Evolutionary conservation across 2,888 invertebrate species (phyloP).

Genomic region (Pachycephus smyrnensis): DNA sequence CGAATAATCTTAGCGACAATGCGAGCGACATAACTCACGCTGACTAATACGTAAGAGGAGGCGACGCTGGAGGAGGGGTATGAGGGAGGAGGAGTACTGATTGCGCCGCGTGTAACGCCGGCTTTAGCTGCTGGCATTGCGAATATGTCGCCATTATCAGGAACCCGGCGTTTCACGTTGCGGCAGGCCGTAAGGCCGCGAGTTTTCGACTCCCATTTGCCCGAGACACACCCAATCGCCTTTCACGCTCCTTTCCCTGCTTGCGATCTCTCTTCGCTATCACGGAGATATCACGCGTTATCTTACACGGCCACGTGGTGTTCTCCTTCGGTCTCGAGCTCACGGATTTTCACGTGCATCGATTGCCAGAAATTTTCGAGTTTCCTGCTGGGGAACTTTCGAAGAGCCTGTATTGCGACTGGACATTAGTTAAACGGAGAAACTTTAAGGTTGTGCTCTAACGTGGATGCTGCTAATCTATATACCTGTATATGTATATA

Average conservation of each 20-base stretch:
- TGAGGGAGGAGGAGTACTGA: background rate
- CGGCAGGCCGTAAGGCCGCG: slow-evolving; percentile 12
- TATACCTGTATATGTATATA: background rate
- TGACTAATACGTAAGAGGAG: background rate
- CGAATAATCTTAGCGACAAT: background rate
- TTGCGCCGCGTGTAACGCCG: background rate
- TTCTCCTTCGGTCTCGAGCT: background rate
- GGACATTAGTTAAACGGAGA: background rate
- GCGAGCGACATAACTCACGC: background rate
- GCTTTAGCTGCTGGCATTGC: background rate
- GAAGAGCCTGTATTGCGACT: background rate
- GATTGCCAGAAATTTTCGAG: background rate
- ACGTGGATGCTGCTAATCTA: too few relatives aligned
- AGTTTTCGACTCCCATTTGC: slow-evolving; percentile 47
- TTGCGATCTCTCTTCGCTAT: slow-evolving; percentile 7
- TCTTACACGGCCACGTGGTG: background rate
- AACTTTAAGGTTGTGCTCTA: background rate
- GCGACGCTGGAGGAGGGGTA: too few relatives aligned
- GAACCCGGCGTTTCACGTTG: background rate
- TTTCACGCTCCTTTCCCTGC: slow-evolving; percentile 48
- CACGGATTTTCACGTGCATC: background rate
- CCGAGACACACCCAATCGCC: slow-evolving; percentile 51
- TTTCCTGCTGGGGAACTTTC: rapidly evolving
- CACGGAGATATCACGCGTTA: background rate
- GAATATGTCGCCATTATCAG: background rate